A percentile compares a stretch with the other conserved stretches of the same genome.
Conservation (phyloP, 2,797 vertebrate species). For the Urocyon cinereoargenteus region DNA sequence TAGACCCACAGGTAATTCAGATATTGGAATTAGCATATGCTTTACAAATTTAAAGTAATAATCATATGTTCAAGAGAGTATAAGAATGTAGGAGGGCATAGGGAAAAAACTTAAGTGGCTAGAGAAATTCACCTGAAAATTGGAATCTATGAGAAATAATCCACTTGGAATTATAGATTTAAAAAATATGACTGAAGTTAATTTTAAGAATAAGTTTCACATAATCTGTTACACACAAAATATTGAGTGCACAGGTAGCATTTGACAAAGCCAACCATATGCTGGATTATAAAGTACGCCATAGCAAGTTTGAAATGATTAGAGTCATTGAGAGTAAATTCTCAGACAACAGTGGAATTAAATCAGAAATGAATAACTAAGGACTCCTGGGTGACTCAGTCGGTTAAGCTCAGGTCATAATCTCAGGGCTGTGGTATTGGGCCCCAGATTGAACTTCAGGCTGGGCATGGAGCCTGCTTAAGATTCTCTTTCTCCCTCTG, state of each 20-base stretch:
- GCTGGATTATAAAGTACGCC: neutral
- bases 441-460: neutral
- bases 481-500: neutral
- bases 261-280: neutral
- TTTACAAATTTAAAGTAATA: neutral
- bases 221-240: neutral
- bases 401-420: neutral
- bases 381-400: neutral
- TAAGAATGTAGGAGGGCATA: neutral
- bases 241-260: neutral
- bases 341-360: neutral
- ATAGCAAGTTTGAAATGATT: neutral
- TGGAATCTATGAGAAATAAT: neutral
- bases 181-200: neutral
- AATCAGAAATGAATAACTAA: neutral
- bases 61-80: neutral
- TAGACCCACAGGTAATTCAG: neutral
- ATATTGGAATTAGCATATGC: neutral
- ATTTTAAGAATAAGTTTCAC: neutral
- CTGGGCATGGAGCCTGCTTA: neutral
- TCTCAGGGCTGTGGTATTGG: neutral
- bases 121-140: neutral
- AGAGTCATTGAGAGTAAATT: neutral
- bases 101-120: neutral
- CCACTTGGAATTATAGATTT: neutral